A percentile compares a stretch with the other conserved stretches of the same genome.
phyloP scores from a whole-genome alignment of 2,113 vertebrate species.

The Chroicocephalus ridibundus region DNA sequence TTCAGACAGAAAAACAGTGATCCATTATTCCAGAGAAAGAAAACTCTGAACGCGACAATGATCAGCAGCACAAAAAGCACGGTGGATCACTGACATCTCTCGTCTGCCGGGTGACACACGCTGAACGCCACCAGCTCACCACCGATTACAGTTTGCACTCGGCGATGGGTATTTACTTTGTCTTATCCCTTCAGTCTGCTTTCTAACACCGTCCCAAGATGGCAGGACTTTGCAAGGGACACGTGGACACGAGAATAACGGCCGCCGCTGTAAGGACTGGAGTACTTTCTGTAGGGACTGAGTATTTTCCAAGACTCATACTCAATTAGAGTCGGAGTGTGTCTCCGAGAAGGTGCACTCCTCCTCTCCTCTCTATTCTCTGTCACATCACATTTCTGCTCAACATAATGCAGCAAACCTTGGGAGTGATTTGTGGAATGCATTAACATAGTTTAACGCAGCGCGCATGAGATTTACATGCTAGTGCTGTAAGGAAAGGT shows the following conservation, averaged over 20 bases:
- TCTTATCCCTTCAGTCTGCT: neutral
- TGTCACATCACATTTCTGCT: slow-evolving; percentile 42
- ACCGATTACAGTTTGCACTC: neutral
- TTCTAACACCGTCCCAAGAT: neutral
- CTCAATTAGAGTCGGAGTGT: neutral
- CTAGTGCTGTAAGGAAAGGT: neutral
- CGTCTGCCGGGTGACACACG: neutral
- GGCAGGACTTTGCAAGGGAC: neutral
- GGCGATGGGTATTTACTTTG: neutral
- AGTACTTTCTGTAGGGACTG: neutral
- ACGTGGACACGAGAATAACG: neutral
- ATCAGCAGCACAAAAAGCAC: neutral
- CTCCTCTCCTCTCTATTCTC: neutral
- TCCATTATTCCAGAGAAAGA: neutral
- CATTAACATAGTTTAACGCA: slow-evolving; percentile 27
- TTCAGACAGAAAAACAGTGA: slow-evolving; percentile 16
- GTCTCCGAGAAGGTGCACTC: neutral
- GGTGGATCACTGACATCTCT: neutral
- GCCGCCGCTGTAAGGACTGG: too few relatives aligned
- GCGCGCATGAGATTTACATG: slow-evolving; percentile 5
- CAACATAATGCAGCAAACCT: slow-evolving; percentile 17
- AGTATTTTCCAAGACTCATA: neutral
- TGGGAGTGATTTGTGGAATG: slow-evolving; percentile 45
- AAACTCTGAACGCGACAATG: neutral
- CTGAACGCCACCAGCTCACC: accelerated